Conservation (phyloP, 2,888 invertebrate species). For the Lithophane socia region DNA sequence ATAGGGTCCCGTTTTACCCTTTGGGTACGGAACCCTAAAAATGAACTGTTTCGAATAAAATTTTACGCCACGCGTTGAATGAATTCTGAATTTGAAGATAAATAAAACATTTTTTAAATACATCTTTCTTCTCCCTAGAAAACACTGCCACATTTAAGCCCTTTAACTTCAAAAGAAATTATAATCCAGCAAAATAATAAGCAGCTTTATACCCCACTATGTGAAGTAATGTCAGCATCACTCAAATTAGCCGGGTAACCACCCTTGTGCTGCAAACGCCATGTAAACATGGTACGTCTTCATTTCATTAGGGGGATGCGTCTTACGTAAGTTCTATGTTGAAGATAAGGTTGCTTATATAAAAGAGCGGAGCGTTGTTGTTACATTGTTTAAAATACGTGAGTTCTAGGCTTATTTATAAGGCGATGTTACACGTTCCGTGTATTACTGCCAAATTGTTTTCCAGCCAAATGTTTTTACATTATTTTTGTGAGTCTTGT, state of each 20-base stretch:
- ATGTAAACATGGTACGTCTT: constrained; percentile 80
- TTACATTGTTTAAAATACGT: background rate
- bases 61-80: background rate
- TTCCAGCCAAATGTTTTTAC: background rate
- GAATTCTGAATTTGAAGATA: background rate
- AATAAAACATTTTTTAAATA: background rate
- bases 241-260: constrained; percentile 75
- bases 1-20: too few relatives aligned
- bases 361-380: background rate
- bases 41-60: background rate
- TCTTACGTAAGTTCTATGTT: constrained; percentile 72
- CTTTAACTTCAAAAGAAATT: constrained; percentile 44
- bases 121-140: background rate
- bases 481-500: background rate
- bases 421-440: background rate
- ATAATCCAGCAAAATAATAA: constrained; percentile 53
- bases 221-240: constrained; percentile 61
- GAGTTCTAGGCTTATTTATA: background rate
- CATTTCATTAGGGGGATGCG: constrained; percentile 79
- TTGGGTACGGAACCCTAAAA: background rate
- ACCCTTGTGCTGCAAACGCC: constrained; percentile 69
- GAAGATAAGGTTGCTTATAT: constrained; percentile 5
- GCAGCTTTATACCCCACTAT: constrained; percentile 41
- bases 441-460: constrained; percentile 17
- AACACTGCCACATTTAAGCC: constrained; percentile 25